Conservation (phyloP, 2,797 vertebrate species). For the Oryzias sinensis region DNA sequence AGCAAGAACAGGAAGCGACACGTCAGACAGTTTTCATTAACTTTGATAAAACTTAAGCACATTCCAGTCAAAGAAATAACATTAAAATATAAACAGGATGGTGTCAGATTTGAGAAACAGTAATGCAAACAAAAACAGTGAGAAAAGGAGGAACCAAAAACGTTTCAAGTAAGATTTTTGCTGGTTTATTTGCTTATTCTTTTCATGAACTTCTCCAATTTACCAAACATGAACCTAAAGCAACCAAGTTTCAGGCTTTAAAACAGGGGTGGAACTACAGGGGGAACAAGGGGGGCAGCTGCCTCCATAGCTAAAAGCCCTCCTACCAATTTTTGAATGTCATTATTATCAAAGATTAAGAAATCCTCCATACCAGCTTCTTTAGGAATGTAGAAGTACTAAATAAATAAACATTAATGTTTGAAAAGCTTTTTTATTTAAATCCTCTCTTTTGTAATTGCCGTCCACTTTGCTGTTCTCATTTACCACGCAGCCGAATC, state of each 20-base stretch:
- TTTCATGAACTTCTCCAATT: background rate
- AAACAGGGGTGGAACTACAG: background rate
- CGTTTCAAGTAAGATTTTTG: constrained; percentile 14
- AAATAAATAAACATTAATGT: too few relatives aligned
- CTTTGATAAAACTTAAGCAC: background rate
- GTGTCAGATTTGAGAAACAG: constrained; percentile 18
- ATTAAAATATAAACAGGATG: constrained; percentile 1
- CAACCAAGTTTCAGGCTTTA: background rate
- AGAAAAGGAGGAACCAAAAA: constrained; percentile 23
- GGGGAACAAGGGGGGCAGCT: background rate
- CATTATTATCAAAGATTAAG: too few relatives aligned
- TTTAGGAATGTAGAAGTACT: too few relatives aligned
- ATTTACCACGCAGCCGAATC: too few relatives aligned
- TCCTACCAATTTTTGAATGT: too few relatives aligned
- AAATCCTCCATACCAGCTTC: too few relatives aligned
- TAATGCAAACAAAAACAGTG: constrained; percentile 19
- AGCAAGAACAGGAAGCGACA: background rate
- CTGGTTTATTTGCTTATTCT: constrained; percentile 34
- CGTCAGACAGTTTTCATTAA: background rate
- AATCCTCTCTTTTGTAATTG: too few relatives aligned
- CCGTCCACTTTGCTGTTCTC: too few relatives aligned
- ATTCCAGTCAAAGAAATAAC: background rate
- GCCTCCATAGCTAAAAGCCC: background rate
- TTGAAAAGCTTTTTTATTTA: too few relatives aligned
- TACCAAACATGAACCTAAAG: background rate